Percentiles rank a stretch among this genome's conserved stretches.
phyloP scores from a whole-genome alignment of 1,140 invertebrate genomes.

The Pseudomyrmex cubaensis region DNA sequence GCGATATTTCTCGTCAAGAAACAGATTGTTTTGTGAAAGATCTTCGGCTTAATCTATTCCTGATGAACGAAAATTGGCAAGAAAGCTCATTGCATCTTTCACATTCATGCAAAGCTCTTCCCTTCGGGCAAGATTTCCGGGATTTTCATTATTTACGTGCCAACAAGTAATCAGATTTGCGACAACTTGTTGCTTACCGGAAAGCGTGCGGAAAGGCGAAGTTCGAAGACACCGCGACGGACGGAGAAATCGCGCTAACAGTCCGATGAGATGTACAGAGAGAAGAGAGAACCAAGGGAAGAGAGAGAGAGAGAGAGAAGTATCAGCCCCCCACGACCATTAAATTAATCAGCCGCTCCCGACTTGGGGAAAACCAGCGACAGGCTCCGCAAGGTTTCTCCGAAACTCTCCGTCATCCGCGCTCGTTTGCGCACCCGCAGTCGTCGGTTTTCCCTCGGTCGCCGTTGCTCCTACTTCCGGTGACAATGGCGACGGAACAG shows the following conservation, averaged over 20 bases:
- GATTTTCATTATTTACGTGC: conserved; percentile 71
- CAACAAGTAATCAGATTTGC: conserved; percentile 67
- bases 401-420: conserved; percentile 30
- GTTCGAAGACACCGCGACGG: conserved; percentile 44
- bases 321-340: conserved; percentile 36
- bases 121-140: conserved; percentile 37
- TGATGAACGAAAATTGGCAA: neutral
- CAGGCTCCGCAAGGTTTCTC: neutral
- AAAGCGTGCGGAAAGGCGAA: conserved; percentile 62
- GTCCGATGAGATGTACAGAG: conserved; percentile 11
- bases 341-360: conserved; percentile 44
- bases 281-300: too few species aligned
- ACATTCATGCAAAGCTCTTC: conserved; percentile 62
- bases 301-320: neutral
- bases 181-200: conserved; percentile 72
- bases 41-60: neutral
- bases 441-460: conserved; percentile 15
- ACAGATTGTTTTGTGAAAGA: neutral
- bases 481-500: conserved; percentile 39
- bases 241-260: conserved; percentile 48
- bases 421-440: conserved; percentile 45
- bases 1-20: neutral
- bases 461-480: conserved; percentile 1
- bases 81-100: conserved; percentile 7
- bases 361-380: conserved; percentile 15